Conservation (phyloP, 2,888 invertebrate genomes). For the Dinocampus coccinellae region DNA sequence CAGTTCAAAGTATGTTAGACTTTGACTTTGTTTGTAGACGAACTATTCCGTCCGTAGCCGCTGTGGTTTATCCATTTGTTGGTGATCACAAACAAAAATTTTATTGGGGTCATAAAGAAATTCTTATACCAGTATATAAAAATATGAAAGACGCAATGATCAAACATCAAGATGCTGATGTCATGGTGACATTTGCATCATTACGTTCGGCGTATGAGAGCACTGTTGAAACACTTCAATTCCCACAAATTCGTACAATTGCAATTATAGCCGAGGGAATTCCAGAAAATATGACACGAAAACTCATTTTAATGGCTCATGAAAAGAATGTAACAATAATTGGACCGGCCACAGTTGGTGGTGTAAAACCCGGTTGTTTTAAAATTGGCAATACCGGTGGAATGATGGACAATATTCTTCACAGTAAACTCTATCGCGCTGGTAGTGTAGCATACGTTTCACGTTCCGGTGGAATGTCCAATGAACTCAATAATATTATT, state of each 20-base stretch:
- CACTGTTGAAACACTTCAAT: slow-evolving; percentile 93
- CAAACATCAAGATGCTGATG: slow-evolving; percentile 95
- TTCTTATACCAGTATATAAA: slow-evolving; percentile 85
- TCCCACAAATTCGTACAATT: slow-evolving; percentile 93
- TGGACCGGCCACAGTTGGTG: slow-evolving; percentile 96
- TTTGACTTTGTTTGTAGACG: slow-evolving; percentile 96
- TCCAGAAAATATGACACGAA: slow-evolving; percentile 97
- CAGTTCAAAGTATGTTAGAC: slow-evolving; percentile 96
- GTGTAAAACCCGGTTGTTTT: slow-evolving; percentile 98
- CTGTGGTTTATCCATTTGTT: slow-evolving; percentile 98
- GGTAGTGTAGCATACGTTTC: slow-evolving; percentile 99
- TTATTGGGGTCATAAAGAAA: slow-evolving; percentile 99
- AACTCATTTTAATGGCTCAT: slow-evolving; percentile 87
- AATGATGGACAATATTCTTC: slow-evolving; percentile 99
- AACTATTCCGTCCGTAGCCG: slow-evolving; percentile 91
- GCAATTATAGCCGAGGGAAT: slow-evolving; percentile 99
- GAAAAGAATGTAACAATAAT: slow-evolving; percentile 89
- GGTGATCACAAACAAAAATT: slow-evolving; percentile 99
- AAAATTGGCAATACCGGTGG: slow-evolving; percentile 99
- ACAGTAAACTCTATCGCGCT: slow-evolving; percentile 95
- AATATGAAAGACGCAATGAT: slow-evolving; percentile 97
- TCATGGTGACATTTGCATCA: slow-evolving; percentile 97
- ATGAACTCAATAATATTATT: slow-evolving; percentile 98
- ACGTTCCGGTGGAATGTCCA: slow-evolving; percentile 99
- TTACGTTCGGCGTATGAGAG: slow-evolving; percentile 97